Evolutionary conservation across 2,797 vertebrate species (phyloP).

Genomic region (Todus mexicanus): DNA sequence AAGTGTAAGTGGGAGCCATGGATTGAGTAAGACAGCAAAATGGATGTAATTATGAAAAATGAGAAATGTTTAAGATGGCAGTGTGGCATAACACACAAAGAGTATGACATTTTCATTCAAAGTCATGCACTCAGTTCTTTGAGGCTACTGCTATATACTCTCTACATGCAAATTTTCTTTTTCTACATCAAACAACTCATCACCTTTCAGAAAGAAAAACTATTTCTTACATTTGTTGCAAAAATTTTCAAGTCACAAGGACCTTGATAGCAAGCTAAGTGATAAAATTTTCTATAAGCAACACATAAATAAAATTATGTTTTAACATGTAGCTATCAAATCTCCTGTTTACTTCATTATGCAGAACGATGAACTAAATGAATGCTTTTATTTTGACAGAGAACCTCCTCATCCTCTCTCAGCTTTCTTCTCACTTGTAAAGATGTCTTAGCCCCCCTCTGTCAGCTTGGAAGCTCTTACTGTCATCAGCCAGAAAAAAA

Average conservation of each 20-base stretch:
- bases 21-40: background rate
- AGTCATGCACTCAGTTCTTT: background rate
- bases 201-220: background rate
- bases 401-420: constrained; percentile 53
- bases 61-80: background rate
- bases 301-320: constrained; percentile 36
- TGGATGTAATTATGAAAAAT: background rate
- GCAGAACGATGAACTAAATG: constrained; percentile 52
- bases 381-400: constrained; percentile 76
- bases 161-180: background rate
- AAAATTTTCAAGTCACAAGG: background rate
- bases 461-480: constrained; percentile 75
- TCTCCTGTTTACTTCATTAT: constrained; percentile 31
- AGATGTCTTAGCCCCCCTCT: constrained; percentile 65
- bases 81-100: background rate
- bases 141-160: background rate
- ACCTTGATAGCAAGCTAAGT: constrained; percentile 28
- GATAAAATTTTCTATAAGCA: constrained; percentile 47
- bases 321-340: constrained; percentile 44
- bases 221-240: constrained; percentile 1
- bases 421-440: constrained; percentile 72
- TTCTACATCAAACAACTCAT: background rate
- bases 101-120: background rate
- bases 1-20: background rate
- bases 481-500: constrained; percentile 75